Base-by-base conservation (phyloP, 2,888 invertebrate species). In the Thumatha senex region DNA sequence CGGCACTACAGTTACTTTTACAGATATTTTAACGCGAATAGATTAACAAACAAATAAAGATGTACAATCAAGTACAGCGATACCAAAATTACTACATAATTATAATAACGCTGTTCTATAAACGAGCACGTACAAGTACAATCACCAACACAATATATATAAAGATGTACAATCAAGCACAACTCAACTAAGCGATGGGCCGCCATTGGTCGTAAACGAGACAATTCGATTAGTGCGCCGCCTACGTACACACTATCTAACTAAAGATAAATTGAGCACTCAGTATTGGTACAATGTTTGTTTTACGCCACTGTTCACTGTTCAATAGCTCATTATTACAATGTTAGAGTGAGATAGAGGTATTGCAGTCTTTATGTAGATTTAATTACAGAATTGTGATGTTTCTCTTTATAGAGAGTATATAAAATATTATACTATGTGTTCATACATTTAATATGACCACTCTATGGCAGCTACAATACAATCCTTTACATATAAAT, bases 201-300 rank as follows among this genome's bases (percentile, higher is more conserved):
- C 47, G 52, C 65, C 55, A 64, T 64, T 64, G 68, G 64, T 63
- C 63, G 42, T 61, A 55, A 67, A 64, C 61, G 54, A 64, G 64
- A 67, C 68, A 64, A 64, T 64, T 64, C 68, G 49, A 64, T 64
- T 67, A 64, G 54, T 54, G 51, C 40, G n/a, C 50, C 61, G 49
- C 62, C 49, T 53, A 40, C 35, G 54, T 36, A 54, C 48, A 54
- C 67, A 53, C 54, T 63, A 57, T 52, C 52, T 60, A 40, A 49
- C 44, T 49, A 45, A 45, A 40, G 44, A 45, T 49, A 40, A 45
- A 49, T 49, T 14, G 40, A 35, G 40, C 44, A 34, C 15, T 40
- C 34, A 44, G 39, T 49, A 42, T 43, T 40, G 30, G 31, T 43
- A 30, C 40, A 40, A 43, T n/a, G 36, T 46, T 47, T 39, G 33